phyloP scores from a whole-genome alignment of 2,113 vertebrate species.

The Symphodus melops region DNA sequence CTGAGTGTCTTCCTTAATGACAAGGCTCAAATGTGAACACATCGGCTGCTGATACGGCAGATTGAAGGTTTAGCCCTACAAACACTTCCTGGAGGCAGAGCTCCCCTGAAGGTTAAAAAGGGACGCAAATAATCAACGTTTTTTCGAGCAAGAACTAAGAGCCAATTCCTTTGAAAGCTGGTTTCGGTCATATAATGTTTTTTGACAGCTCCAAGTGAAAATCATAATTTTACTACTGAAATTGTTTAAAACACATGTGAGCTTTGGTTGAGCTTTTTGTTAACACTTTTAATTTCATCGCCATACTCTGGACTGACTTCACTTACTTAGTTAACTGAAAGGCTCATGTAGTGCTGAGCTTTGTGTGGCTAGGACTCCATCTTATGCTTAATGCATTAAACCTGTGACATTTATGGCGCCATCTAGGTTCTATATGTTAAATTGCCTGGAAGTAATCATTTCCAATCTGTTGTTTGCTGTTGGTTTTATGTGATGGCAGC shows the following conservation, averaged over 20 bases:
- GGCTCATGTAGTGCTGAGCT: no score
- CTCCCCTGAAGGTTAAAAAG: constrained; percentile 26
- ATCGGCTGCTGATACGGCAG: constrained; percentile 28
- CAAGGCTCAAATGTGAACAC: neutral
- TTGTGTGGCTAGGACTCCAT: neutral
- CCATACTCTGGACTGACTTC: no score
- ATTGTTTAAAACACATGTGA: neutral
- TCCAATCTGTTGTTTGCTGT: constrained; percentile 24
- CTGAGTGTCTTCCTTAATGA: constrained; percentile 30
- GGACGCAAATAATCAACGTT: constrained; percentile 9
- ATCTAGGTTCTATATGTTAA: neutral
- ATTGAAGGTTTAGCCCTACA: constrained; percentile 16
- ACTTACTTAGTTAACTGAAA: no score
- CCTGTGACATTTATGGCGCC: constrained; percentile 29
- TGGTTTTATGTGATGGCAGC: constrained; percentile 23
- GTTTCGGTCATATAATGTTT: neutral
- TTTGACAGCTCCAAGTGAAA: neutral
- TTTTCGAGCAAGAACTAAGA: neutral
- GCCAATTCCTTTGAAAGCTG: neutral
- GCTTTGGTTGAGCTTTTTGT: no score
- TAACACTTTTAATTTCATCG: no score
- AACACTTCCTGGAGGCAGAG: constrained; percentile 10
- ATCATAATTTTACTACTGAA: neutral
- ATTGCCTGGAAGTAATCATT: constrained; percentile 43
- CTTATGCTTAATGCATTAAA: constrained; percentile 16